Evolutionary conservation across 2,888 invertebrate species (phyloP).

Genomic region (Pristionchus arcanus): DNA sequence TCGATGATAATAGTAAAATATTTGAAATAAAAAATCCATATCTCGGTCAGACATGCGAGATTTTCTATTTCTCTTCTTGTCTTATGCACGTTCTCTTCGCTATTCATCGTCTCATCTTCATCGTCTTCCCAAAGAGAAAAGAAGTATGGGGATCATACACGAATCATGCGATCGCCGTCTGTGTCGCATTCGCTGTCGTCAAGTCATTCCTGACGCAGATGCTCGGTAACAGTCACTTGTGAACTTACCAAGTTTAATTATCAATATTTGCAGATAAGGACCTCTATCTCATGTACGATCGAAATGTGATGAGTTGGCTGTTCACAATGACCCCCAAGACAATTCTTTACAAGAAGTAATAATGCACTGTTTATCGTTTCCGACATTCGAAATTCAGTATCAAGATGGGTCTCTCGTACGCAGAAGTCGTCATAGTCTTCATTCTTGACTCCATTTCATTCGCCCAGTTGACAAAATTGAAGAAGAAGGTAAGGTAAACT

Average conservation of each 20-base stretch:
- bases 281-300: neutral
- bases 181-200: neutral
- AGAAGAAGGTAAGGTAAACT: neutral
- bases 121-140: neutral
- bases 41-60: neutral
- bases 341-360: neutral
- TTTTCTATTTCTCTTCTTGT: conserved; percentile 23
- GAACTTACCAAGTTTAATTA: no score
- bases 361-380: no score
- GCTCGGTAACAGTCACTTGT: neutral
- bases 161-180: neutral
- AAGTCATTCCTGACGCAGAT: neutral
- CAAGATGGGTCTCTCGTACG: neutral
- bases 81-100: conserved; percentile 31
- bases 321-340: neutral
- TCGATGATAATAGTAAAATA: no score
- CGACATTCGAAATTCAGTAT: neutral
- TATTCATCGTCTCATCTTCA: conserved; percentile 20
- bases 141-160: neutral
- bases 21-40: no score
- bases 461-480: neutral
- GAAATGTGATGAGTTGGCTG: neutral
- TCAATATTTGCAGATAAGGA: neutral
- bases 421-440: neutral
- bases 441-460: neutral